Base-by-base conservation (phyloP, 2,888 invertebrate genomes). In the Acheta domesticus region DNA sequence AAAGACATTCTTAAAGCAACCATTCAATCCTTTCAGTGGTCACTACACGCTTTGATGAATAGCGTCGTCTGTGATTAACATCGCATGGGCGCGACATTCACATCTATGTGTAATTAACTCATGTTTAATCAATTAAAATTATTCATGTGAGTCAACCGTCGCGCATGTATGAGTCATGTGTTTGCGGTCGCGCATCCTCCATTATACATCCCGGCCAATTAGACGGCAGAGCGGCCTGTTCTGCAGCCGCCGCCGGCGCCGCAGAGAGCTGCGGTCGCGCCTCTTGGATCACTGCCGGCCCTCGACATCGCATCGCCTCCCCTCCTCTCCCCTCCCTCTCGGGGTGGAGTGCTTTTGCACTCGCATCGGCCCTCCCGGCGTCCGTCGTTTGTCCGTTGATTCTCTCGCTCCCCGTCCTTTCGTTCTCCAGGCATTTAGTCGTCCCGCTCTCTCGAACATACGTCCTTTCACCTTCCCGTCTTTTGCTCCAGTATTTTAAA, bases 401-500 rank as follows among this genome's bases (percentile, higher is more conserved):
- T 36, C 36, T 36, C 36, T 8, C 36, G 36, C 1, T 5, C 36
- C 36, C 36, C 36, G 36, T 36, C 36, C 36, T 36, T 8, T 36
- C 36, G 8, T 36, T 36, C 36, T 36, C 36, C 36, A 8, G 36
- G 8, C 36, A 36, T 5, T 5, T 8, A 5, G 8, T 36, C 36
- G 8, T 1, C 1, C 8, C 36, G 1, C 1, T 5, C 0, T 5
- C 36, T 36, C 36, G 8, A 2, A 4, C 4, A 36, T 36, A 1
- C 5, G 36, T 8, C 8, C 8, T 36, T 36, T 0, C 36, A 8
- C 1, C 8, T 5, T 36, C 4, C 36, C 36, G 36, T 8, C 5
- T 5, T 36, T 5, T 23, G 23, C 2, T 23, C 23, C 23, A 23
- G 23, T 23, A 1, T 23, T 23, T 3, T 23, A 23, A n/a, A 23